These are phyloP conservation scores for Periparus ater DNA, from an alignment of 2,797 vertebrate genomes.

Conservation along the genomic window DNA sequence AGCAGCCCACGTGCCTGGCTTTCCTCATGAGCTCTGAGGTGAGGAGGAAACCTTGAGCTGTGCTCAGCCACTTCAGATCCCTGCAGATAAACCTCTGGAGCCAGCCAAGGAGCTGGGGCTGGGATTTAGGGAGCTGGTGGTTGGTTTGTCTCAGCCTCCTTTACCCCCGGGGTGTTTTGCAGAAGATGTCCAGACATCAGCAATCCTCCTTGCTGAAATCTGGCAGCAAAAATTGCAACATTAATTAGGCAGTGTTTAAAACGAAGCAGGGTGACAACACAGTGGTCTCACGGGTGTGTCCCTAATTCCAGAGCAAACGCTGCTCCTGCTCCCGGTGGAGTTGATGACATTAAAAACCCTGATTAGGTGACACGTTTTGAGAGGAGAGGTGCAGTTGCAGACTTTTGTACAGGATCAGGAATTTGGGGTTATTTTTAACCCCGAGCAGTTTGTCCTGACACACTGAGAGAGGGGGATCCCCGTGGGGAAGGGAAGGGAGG, in stretches of 20 bases:
- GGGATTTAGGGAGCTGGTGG: not conserved
- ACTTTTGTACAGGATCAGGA: not conserved
- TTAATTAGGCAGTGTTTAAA: not conserved
- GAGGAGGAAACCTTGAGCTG: not conserved
- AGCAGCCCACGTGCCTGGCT: not conserved
- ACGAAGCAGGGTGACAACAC: not conserved
- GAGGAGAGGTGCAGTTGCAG: not conserved
- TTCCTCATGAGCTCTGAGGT: not conserved
- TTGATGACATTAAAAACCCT: not conserved
- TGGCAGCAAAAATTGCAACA: not conserved
- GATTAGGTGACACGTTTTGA: fast-evolving
- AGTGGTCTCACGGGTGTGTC: not conserved
- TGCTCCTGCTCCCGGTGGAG: not conserved
- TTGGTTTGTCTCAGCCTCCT: not conserved
- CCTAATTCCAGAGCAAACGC: not conserved
- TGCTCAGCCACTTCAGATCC: not conserved
- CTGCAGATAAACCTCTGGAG: not conserved
- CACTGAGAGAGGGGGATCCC: not conserved
- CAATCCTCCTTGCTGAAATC: not conserved
- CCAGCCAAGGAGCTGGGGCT: not conserved
- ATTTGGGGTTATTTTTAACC: not conserved
- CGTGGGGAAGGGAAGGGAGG: not conserved
- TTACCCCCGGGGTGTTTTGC: not conserved
- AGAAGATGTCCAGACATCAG: not conserved
- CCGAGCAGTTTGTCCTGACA: not conserved